These are phyloP conservation scores for Chaetura pelagica DNA, from an alignment of 2,113 vertebrate species.

Conservation along the genomic window DNA sequence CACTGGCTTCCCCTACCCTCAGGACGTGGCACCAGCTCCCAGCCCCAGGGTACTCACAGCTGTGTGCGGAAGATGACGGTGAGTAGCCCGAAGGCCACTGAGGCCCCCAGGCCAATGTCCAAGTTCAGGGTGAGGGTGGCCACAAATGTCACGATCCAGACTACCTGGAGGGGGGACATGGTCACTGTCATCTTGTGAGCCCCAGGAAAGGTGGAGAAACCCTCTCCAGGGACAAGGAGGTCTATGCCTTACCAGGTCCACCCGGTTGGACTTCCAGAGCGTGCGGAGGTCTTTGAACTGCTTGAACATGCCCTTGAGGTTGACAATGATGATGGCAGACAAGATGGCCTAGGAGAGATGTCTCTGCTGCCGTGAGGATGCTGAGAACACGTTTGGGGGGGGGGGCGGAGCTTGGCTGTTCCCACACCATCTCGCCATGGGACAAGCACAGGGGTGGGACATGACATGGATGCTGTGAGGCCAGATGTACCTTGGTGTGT, in stretches of 20 bases:
- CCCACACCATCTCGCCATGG: not conserved
- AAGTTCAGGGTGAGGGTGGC: constrained; percentile 87
- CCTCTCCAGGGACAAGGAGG: not conserved
- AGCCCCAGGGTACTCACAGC: constrained; percentile 78
- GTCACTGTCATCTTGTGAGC: not conserved
- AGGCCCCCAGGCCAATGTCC: constrained; percentile 85
- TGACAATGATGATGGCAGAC: constrained; percentile 86
- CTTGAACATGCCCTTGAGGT: constrained; percentile 94
- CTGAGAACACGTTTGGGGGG: not conserved
- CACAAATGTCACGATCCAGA: constrained; percentile 90
- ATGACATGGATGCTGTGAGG: rapidly evolving
- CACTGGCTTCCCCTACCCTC: rapidly evolving
- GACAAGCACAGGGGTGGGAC: not conserved
- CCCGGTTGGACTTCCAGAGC: constrained; percentile 86
- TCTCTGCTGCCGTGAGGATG: not conserved
- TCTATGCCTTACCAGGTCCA: constrained; percentile 85
- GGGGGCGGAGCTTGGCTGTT: not conserved
- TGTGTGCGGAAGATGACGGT: constrained; percentile 91
- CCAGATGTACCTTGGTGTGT: constrained; percentile 87
- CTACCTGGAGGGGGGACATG: constrained; percentile 47
- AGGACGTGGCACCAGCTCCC: rapidly evolving
- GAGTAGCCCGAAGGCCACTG: constrained; percentile 87
- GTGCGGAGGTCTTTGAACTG: constrained; percentile 84
- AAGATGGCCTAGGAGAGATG: constrained; percentile 84
- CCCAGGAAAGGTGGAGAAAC: not conserved